Evolutionary conservation across 2,797 vertebrate genomes (phyloP).

Genomic region (Garrulus glandarius): DNA sequence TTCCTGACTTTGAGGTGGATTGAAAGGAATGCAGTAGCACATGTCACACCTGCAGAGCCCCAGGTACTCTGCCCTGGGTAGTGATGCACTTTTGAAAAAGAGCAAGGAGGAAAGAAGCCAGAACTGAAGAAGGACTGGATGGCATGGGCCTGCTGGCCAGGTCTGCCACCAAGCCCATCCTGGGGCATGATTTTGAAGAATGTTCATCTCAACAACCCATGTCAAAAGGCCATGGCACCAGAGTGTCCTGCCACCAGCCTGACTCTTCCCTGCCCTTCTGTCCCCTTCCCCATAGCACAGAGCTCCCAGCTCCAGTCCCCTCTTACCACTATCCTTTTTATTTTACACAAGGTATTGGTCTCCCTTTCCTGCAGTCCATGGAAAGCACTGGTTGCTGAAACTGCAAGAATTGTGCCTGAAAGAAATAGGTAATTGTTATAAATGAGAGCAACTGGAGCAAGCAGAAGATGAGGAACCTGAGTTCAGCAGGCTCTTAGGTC

Average conservation of each 20-base stretch:
- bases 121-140: not conserved
- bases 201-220: not conserved
- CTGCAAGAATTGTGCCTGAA: not conserved
- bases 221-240: not conserved
- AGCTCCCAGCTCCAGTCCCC: not conserved
- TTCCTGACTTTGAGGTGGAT: not conserved
- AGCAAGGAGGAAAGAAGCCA: not conserved
- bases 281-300: not conserved
- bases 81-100: not conserved
- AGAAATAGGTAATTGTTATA: not conserved
- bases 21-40: not conserved
- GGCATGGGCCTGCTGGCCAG: not conserved
- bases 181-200: not conserved
- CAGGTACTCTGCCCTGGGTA: not conserved
- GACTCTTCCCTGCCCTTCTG: not conserved
- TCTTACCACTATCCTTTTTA: fast-evolving
- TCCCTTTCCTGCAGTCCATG: not conserved
- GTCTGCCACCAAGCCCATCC: not conserved
- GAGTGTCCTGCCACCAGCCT: not conserved
- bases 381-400: not conserved
- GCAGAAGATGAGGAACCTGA: not conserved
- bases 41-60: not conserved
- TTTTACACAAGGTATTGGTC: not conserved
- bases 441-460: not conserved
- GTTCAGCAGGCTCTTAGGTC: not conserved